Evolutionary conservation across 2,113 vertebrate genomes (phyloP), one percentile per base, ranked within the genome.

Genomic region (cattle (Bos taurus)): DNA sequence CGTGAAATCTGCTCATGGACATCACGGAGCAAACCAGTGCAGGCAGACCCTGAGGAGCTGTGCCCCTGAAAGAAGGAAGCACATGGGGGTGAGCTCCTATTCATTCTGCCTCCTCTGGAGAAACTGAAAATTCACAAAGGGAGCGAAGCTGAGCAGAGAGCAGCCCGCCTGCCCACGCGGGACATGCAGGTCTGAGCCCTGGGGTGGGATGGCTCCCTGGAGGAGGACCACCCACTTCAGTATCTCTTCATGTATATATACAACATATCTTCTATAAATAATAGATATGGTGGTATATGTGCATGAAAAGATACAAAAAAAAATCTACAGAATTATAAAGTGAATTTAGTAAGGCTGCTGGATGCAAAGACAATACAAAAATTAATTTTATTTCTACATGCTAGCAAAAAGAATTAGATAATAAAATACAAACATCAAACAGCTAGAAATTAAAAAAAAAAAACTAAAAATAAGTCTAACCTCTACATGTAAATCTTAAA

Each of bases 61-160:
- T 2, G 36, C 2, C 33, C 7, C 40, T 2, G 2, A 19, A 36
- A 17, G 60, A n/a, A n/a, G 50, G 21, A 28, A 14, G 46, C 17
- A 6, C 0, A 0, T 19, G 1, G 30, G 12, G 62, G 46, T 9
- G 33, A 77, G 64, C 25, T 6, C 46, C n/a, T 1, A 0, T 3
- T 21, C 2, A 1, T 14, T 11, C 19, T 9, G 60, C 54, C 28
- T 56, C 56, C 59, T 64, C 6, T 3, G 26, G 56, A 46, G 89
- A 46, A 85, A 14, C 59, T 40, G 48, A 21, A 33, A 54, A 6
- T 56, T 62, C 74, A 25, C 6, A 23, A 10, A 48, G 30, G n/a
- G 33, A 36, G 30, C 28, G 4, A 15, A 43, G 19, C n/a, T n/a
- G 5, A 25, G 30, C 36, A 10, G 80, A 83, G 23, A 56, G 85